A percentile compares a stretch with the other conserved stretches of the same genome.
Conservation (phyloP, 1,140 invertebrate species). For the Pseudomyrmex sp. region DNA sequence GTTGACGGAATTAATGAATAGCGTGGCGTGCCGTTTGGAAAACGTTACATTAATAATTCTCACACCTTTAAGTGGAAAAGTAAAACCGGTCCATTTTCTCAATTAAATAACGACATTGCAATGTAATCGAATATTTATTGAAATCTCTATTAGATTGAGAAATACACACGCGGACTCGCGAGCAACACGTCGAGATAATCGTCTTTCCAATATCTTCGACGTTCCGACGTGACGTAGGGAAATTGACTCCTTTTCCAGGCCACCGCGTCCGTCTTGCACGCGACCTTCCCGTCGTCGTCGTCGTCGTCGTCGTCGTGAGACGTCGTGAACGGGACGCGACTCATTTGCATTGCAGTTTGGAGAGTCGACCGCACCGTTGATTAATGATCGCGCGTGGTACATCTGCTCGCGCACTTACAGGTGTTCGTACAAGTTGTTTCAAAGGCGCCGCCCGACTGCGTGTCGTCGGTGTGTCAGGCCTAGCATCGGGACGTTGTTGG, state of each 20-base stretch:
- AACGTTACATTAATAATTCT: constrained; percentile 6
- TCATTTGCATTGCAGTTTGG: constrained; percentile 57
- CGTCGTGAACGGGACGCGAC: constrained; percentile 15
- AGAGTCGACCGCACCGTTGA: constrained; percentile 46
- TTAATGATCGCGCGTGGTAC: constrained; percentile 57
- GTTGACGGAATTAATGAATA: constrained; percentile 19
- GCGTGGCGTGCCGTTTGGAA: too few relatives aligned
- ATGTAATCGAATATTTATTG: background rate
- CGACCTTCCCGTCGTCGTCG: background rate
- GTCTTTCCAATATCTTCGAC: background rate
- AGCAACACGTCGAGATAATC: background rate
- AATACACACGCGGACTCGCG: too few relatives aligned
- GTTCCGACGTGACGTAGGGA: background rate
- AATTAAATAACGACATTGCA: background rate
- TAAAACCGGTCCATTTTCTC: too few relatives aligned
- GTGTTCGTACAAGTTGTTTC: constrained; percentile 25
- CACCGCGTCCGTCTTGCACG: background rate
- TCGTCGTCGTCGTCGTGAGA: background rate
- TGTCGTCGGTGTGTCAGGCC: background rate
- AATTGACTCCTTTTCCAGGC: constrained; percentile 5
- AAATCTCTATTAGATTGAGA: background rate
- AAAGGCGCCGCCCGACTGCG: constrained; percentile 11
- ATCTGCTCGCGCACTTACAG: constrained; percentile 33
- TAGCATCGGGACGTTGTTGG: background rate
- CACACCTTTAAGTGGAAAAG: too few relatives aligned